A percentile compares a stretch with the other conserved stretches of the same genome.
Evolutionary conservation across 1,140 invertebrate species (phyloP).

Genomic region (Ctenoplectra terminalis): DNA sequence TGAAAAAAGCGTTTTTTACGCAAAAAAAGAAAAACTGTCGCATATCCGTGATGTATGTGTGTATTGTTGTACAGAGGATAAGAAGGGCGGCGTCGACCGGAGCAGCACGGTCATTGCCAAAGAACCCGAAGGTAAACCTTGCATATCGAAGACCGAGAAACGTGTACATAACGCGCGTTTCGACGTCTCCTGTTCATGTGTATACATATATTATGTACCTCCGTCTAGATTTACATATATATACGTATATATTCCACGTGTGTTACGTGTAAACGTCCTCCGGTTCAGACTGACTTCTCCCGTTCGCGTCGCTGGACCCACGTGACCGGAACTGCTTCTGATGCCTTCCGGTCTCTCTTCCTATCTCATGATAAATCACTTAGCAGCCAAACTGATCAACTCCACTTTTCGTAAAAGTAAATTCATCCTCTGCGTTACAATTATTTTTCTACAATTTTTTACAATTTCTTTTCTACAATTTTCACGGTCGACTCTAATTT

Average conservation of each 20-base stretch:
- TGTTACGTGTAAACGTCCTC: slow-evolving; percentile 33
- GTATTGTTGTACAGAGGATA: slow-evolving; percentile 89
- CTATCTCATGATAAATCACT: too few species aligned
- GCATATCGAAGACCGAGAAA: slow-evolving; percentile 69
- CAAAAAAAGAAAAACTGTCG: slow-evolving; percentile 55
- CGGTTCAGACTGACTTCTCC: slow-evolving; percentile 52
- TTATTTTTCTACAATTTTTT: too few species aligned
- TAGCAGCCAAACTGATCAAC: too few species aligned
- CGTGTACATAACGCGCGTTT: slow-evolving; percentile 55
- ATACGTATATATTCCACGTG: slow-evolving; percentile 27
- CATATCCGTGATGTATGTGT: slow-evolving; percentile 80
- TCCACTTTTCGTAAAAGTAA: too few species aligned
- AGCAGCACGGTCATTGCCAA: slow-evolving; percentile 97
- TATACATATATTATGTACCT: slow-evolving; percentile 43
- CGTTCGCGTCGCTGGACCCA: not conserved
- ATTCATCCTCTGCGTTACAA: too few species aligned
- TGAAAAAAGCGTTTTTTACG: not conserved
- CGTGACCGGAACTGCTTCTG: not conserved
- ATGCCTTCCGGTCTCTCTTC: not conserved
- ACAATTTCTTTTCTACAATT: too few species aligned
- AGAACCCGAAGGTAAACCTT: slow-evolving; percentile 92
- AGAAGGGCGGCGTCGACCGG: slow-evolving; percentile 95
- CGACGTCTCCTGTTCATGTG: slow-evolving; percentile 62
- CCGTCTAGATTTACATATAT: slow-evolving; percentile 35
- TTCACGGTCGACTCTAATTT: too few species aligned